Percentiles rank a stretch among this genome's conserved stretches.
Evolutionary conservation across 1,140 invertebrate genomes (phyloP).

Genomic region (Zaprionus vittiger): DNA sequence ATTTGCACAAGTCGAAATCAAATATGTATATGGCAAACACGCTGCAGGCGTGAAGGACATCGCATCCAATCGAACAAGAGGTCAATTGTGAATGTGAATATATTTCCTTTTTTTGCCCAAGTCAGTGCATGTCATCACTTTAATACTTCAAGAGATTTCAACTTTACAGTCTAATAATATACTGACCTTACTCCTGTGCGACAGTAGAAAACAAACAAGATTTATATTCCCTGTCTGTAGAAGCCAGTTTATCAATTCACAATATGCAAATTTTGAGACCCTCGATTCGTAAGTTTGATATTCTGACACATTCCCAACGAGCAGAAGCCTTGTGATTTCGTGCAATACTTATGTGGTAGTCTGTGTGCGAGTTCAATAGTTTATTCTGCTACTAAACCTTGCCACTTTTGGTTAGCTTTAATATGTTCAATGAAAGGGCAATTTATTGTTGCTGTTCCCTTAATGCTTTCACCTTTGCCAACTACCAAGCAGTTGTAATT

Average conservation of each 20-base stretch:
- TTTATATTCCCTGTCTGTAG: background rate
- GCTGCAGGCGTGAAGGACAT: constrained; percentile 22
- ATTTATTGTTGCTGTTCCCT: background rate
- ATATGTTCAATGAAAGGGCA: background rate
- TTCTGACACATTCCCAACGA: constrained; percentile 35
- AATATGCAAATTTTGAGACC: constrained; percentile 19
- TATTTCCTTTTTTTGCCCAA: background rate
- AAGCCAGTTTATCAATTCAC: constrained; percentile 4
- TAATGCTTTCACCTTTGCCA: constrained; percentile 19
- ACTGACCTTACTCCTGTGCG: background rate
- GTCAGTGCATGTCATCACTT: background rate
- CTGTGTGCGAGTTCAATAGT: background rate
- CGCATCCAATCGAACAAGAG: background rate
- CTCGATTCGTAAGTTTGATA: constrained; percentile 55
- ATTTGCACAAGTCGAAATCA: constrained; percentile 32
- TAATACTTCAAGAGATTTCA: constrained; percentile 8
- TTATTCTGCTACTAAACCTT: background rate
- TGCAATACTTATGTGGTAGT: background rate
- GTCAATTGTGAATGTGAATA: background rate
- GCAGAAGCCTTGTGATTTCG: constrained; percentile 26
- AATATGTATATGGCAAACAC: constrained; percentile 45
- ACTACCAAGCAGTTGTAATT: constrained; percentile 50
- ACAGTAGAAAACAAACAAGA: background rate
- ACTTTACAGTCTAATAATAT: constrained; percentile 1
- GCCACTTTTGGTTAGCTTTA: background rate